phyloP scores from a whole-genome alignment of 2,113 vertebrate species.

The Apaloderma vittatum region DNA sequence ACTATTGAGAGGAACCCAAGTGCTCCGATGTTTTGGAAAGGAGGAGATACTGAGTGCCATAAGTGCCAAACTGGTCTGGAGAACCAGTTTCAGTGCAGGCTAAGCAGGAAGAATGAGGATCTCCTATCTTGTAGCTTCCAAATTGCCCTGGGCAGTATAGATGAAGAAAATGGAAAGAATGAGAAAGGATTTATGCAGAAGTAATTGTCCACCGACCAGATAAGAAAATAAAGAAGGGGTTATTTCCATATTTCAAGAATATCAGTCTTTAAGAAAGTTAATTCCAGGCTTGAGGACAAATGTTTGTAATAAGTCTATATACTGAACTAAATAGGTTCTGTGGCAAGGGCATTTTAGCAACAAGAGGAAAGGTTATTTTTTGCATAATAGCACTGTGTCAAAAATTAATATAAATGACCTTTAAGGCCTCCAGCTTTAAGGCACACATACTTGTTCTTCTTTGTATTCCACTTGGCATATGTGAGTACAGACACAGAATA shows the following conservation, averaged over 20 bases:
- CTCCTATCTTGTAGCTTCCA: neutral
- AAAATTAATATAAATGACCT: neutral
- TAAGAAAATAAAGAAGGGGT: neutral
- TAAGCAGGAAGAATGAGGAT: neutral
- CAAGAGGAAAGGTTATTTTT: neutral
- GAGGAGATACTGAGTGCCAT: fast-evolving
- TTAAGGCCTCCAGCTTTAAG: neutral
- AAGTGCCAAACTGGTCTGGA: neutral
- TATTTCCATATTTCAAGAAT: neutral
- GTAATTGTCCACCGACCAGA: fast-evolving
- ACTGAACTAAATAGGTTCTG: fast-evolving
- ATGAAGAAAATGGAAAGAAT: neutral
- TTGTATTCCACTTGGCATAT: neutral
- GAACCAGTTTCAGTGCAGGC: neutral
- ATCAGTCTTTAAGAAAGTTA: neutral
- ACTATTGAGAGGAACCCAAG: neutral
- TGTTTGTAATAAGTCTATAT: neutral
- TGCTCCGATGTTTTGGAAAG: neutral
- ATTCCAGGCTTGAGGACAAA: neutral
- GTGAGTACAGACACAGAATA: neutral
- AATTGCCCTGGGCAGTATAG: neutral
- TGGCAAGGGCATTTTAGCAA: neutral
- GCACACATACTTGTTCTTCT: neutral
- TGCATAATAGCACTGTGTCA: neutral
- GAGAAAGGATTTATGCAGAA: neutral